Evolutionary conservation across 2,888 invertebrate genomes (phyloP), one percentile per base, ranked within the genome.

Genomic region (Plagiodera versicolora): DNA sequence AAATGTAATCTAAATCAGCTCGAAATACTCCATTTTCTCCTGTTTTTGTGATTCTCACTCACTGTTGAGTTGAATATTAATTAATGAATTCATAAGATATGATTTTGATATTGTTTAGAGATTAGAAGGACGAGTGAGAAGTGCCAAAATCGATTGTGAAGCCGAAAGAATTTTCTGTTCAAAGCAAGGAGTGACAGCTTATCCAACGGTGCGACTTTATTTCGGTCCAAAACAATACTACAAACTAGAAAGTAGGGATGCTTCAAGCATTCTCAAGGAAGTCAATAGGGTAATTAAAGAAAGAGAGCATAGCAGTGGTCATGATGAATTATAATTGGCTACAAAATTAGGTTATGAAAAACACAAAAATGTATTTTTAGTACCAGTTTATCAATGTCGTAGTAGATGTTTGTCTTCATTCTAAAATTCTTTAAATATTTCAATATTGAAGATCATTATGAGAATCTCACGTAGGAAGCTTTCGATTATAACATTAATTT

Each of bases 91-190:
- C n/a, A n/a, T n/a, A n/a, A n/a, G n/a, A 24, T 6, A 24, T 24
- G 24, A 5, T 60, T 58, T 57, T 61, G 8, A 49, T 5, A 75
- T 77, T 48, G 6, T 39, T n/a, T 67, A 82, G 82, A 77, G 75
- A 68, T 68, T 87, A 61, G 82, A 85, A 61, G 85, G 83, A 8
- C 76, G 77, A 65, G 84, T 87, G 0, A 82, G 82, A 58, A 80
- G 84, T 58, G 89, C 84, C 1, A 88, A 87, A 78, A 78, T 90
- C 2, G 85, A 90, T 77, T 90, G 90, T 75, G 87, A 89, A 66
- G 74, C 74, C 6, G 79, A 84, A 68, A 78, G 79, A 3, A 65
- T 76, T 9, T 77, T 86, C 30, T 89, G 89, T 72, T 79, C 81
- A 30, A 76, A 80, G 61, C 82, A 83, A 24, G 79, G 81, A 18